phyloP scores from a whole-genome alignment of 92 coral and sea anemone species.

The Parazoanthus darwini region DNA sequence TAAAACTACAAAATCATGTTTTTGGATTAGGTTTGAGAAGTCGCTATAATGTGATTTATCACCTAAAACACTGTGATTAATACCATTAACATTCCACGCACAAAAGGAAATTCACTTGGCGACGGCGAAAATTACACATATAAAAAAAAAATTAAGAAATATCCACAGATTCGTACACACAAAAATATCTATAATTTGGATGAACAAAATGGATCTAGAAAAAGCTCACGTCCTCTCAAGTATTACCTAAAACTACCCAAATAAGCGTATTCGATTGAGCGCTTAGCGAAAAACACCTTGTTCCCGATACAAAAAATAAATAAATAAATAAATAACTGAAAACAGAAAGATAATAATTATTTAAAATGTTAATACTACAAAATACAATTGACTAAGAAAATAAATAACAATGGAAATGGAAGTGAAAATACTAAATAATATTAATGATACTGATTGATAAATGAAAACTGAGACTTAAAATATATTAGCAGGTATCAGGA shows the following conservation, averaged over 20 bases:
- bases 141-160: no score
- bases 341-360: not conserved
- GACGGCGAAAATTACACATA: no score
- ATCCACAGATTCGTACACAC: no score
- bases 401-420: slow-evolving; percentile 12
- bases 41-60: no score
- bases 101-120: no score
- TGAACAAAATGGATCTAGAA: slow-evolving; percentile 11
- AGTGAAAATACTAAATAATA: not conserved
- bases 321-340: not conserved
- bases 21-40: no score
- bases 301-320: not conserved
- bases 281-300: not conserved
- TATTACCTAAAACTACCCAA: not conserved
- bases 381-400: not conserved
- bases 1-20: no score
- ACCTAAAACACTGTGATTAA: no score
- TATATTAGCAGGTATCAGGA: not conserved
- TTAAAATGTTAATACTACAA: not conserved
- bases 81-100: no score
- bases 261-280: not conserved
- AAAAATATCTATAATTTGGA: not conserved
- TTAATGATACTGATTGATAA: not conserved
- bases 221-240: not conserved
- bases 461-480: slow-evolving; percentile 4